Percentiles rank a stretch among this genome's conserved stretches.
Conservation (phyloP, 2,797 vertebrate species). For the Salarias fasciatus region DNA sequence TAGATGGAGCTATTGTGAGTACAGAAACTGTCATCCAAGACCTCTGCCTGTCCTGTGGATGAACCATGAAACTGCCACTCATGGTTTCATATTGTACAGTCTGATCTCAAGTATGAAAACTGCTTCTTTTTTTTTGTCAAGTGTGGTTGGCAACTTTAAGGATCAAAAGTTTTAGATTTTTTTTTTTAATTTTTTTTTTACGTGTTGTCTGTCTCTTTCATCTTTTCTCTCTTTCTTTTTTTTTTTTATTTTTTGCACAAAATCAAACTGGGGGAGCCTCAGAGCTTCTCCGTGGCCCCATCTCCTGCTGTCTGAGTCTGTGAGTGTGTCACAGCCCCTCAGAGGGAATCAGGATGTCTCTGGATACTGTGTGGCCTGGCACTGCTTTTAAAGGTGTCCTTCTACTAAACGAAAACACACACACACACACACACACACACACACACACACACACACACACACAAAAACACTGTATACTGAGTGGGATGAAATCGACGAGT, state of each 20-base stretch:
- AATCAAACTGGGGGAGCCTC: slow-evolving; percentile 37
- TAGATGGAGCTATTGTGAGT: slow-evolving; percentile 68
- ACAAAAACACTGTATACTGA: slow-evolving; percentile 42
- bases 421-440: background rate
- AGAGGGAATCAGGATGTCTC: slow-evolving; percentile 48
- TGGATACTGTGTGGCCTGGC: slow-evolving; percentile 44
- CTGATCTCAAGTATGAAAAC: slow-evolving; percentile 63
- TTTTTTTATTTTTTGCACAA: slow-evolving; percentile 51
- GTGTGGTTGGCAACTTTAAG: slow-evolving; percentile 62
- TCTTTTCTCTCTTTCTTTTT: slow-evolving; percentile 7
- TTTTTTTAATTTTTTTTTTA: slow-evolving; percentile 29
- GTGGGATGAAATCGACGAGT: slow-evolving; percentile 56
- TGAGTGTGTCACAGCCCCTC: slow-evolving; percentile 43
- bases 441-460: background rate
- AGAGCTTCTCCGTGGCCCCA: slow-evolving; percentile 25
- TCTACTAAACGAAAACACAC: background rate
- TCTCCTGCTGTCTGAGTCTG: slow-evolving; percentile 26
- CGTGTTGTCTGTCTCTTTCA: slow-evolving; percentile 40
- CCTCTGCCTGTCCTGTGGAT: slow-evolving; percentile 30
- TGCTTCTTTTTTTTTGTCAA: slow-evolving; percentile 63
- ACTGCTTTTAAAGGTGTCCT: slow-evolving; percentile 30
- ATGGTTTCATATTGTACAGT: slow-evolving; percentile 74
- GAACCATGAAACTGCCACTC: slow-evolving; percentile 59
- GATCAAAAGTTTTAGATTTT: slow-evolving; percentile 21
- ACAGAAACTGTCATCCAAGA: slow-evolving; percentile 50